Base-by-base conservation (phyloP, 2,888 invertebrate species). In the Phyllotreta cruciferae region DNA sequence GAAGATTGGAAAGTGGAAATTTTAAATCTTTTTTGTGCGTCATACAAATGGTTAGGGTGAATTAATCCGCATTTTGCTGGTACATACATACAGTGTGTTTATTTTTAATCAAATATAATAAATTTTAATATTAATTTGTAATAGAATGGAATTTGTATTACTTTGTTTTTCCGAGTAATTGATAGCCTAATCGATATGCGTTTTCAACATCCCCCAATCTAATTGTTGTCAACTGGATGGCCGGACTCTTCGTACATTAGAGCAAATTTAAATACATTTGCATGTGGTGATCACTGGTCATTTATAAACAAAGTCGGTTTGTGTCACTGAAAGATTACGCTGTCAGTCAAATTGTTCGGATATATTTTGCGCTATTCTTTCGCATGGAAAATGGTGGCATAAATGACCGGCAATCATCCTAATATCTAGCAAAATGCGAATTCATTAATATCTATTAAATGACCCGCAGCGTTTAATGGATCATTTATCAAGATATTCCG, bases 321-420 rank as follows among this genome's bases (percentile, higher is more conserved):
- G 75, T 79, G 79, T 79, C 80, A 79, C 75, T 78, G 77, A 79
- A 78, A 77, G 80, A 80, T 80, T 80, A 80, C 74, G 50, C 78
- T 78, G 80, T 79, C 80, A 77, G 73, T 79, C 79, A 79, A 77
- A 76, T 60, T 75, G 72, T 72, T 74, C 73, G 75, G 73, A 74
- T 75, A 75, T 77, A 75, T 77, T 76, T 77, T 74, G 76, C 70
- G 71, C 67, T 66, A 71, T 74, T 74, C 74, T 71, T 70, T 70
- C 52, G 65, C 69, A 66, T 66, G 66, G 68, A 70, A 71, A 71
- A 68, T 62, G 68, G 61, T 60, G 61, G 64, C 63, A 64, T 69
- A 69, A 70, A 73, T 70, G 70, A 66, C 70, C 58, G 60, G 70
- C 69, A 71, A 73, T 73, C 71, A 69, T 71, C 67, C 71, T 69